Conservation (phyloP, 2,888 invertebrate genomes). For the Cheilosia vulpina region DNA sequence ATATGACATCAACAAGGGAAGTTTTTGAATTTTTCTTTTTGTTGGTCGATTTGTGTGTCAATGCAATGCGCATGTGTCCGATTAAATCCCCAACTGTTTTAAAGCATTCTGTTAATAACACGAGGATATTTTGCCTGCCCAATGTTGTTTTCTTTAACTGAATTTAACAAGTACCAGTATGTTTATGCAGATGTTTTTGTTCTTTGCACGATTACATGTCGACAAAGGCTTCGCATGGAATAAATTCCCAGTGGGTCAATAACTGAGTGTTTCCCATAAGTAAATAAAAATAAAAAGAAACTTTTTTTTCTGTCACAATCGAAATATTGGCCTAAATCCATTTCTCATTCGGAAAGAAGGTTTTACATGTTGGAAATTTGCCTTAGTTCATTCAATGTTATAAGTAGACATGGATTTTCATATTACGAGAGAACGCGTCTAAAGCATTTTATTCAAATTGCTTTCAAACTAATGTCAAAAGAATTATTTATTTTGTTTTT, state of each 20-base stretch:
- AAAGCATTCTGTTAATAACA: slow-evolving; percentile 7
- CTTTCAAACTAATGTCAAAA: too few relatives aligned
- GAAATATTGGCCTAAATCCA: too few relatives aligned
- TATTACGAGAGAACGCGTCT: too few relatives aligned
- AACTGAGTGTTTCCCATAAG: neutral
- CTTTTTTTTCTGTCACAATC: too few relatives aligned
- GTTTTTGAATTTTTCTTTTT: slow-evolving; percentile 37
- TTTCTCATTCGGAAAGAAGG: too few relatives aligned
- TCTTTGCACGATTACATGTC: neutral
- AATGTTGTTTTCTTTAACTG: slow-evolving; percentile 9
- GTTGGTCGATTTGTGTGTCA: slow-evolving; percentile 34
- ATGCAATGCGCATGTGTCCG: slow-evolving; percentile 45
- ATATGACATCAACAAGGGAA: slow-evolving; percentile 71
- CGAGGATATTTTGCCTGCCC: neutral
- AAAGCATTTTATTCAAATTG: too few relatives aligned
- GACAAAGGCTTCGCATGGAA: neutral
- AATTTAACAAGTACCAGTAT: neutral
- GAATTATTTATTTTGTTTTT: too few relatives aligned
- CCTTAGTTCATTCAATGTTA: too few relatives aligned
- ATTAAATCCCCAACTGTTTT: slow-evolving; percentile 10
- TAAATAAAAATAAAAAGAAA: too few relatives aligned
- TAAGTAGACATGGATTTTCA: too few relatives aligned
- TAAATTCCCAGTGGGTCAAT: neutral
- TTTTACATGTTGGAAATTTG: too few relatives aligned
- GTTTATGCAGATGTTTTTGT: neutral